Evolutionary conservation across 2,888 invertebrate species (phyloP).

Genomic region (Oithona nana): DNA sequence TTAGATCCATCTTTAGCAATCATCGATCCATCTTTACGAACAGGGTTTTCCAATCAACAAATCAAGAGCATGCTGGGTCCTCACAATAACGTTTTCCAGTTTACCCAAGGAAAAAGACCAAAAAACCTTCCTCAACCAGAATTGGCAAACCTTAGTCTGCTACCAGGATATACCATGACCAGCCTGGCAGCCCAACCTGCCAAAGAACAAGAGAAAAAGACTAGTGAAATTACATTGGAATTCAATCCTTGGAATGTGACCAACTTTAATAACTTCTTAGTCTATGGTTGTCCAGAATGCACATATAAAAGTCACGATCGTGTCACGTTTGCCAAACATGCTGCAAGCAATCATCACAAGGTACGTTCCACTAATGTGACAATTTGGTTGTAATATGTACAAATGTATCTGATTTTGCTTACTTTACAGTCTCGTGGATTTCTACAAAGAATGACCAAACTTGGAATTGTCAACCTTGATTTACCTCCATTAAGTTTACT

Average conservation of each 20-base stretch:
- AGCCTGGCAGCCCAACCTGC: not conserved
- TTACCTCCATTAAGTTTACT: not conserved
- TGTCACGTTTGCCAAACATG: not conserved
- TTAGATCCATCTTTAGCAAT: too few relatives aligned
- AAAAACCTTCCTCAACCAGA: too few relatives aligned
- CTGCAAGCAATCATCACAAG: not conserved
- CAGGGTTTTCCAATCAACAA: too few relatives aligned
- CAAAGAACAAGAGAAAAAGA: not conserved
- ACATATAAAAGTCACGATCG: not conserved
- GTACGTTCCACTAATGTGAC: too few relatives aligned
- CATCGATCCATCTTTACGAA: too few relatives aligned
- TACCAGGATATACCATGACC: too few relatives aligned
- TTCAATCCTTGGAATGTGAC: not conserved
- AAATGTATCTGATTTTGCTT: too few relatives aligned
- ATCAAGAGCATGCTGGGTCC: too few relatives aligned
- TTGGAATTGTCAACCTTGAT: not conserved
- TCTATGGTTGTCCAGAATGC: not conserved
- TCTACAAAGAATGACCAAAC: not conserved
- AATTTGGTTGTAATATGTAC: too few relatives aligned
- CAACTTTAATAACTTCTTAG: not conserved
- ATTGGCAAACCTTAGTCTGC: too few relatives aligned
- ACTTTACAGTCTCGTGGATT: not conserved
- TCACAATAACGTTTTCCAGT: too few relatives aligned
- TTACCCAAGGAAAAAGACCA: too few relatives aligned
- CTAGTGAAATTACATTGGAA: not conserved